Evolutionary conservation across 2,113 vertebrate genomes (phyloP).

Genomic region (Heloderma charlesbogerti): DNA sequence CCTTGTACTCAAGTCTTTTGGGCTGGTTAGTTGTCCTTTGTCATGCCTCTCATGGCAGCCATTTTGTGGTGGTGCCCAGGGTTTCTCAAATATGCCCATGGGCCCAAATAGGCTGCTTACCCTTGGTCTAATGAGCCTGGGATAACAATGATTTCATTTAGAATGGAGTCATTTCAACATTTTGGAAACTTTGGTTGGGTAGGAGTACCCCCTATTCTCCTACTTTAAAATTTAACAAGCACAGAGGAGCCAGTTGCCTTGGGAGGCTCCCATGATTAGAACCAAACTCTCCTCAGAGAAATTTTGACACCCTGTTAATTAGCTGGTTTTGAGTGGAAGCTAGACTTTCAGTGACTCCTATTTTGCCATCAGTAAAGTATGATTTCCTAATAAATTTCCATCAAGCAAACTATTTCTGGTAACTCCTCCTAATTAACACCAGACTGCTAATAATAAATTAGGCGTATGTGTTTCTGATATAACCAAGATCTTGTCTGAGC

Average conservation of each 20-base stretch:
- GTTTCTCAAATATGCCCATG: no score
- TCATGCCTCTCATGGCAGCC: no score
- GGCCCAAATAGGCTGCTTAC: no score
- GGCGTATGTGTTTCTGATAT: conserved; percentile 84
- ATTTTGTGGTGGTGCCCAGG: no score
- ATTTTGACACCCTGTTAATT: conserved; percentile 87
- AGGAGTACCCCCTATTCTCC: conserved; percentile 52
- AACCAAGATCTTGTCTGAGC: conserved; percentile 84
- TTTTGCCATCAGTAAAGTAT: conserved; percentile 81
- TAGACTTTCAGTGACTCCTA: conserved; percentile 83
- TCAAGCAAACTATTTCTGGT: conserved; percentile 84
- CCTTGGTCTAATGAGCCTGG: conserved; percentile 45
- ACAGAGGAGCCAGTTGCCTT: conserved; percentile 74
- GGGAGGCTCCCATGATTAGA: conserved; percentile 74
- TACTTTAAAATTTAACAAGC: conserved; percentile 79
- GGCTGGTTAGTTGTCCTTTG: no score
- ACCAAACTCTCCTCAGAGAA: conserved; percentile 77
- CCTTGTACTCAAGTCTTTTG: no score
- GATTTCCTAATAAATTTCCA: conserved; percentile 85
- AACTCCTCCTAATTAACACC: conserved; percentile 87
- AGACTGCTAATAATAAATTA: conserved; percentile 84
- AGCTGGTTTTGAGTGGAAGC: conserved; percentile 81
- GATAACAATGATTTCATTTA: conserved; percentile 68
- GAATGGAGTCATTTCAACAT: conserved; percentile 47
- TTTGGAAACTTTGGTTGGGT: conserved; percentile 65